Evolutionary conservation across 2,797 vertebrate species (phyloP).

Genomic region (Enteromius paludinosus): DNA sequence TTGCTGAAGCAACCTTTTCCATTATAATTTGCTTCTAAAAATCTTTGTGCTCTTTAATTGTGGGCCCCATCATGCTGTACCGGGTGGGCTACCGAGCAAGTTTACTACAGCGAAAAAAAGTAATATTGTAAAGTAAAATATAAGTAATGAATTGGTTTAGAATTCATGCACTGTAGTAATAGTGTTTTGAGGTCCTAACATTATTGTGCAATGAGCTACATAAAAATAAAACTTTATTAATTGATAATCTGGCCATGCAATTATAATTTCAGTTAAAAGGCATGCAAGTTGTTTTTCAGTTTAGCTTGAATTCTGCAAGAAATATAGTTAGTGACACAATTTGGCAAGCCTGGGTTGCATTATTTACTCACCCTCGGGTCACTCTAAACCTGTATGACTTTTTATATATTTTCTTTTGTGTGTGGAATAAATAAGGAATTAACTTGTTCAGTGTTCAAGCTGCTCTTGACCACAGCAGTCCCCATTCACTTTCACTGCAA

Average conservation of each 20-base stretch:
- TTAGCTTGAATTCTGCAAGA: background rate
- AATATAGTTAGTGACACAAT: background rate
- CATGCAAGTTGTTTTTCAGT: background rate
- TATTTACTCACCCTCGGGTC: background rate
- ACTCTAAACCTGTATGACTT: background rate
- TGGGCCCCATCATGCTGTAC: background rate
- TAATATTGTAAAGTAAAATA: too few relatives aligned
- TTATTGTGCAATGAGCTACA: background rate
- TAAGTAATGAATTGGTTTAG: background rate
- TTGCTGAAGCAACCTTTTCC: background rate
- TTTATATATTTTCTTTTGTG: background rate
- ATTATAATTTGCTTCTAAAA: slow-evolving; percentile 2
- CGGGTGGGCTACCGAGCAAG: background rate
- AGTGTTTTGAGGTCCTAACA: background rate
- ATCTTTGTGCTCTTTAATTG: too few relatives aligned
- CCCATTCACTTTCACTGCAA: background rate
- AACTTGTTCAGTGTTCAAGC: background rate
- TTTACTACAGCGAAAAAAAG: background rate
- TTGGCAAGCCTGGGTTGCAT: background rate
- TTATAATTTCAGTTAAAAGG: background rate
- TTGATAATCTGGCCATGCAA: background rate
- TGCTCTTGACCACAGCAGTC: background rate
- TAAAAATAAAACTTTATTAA: background rate
- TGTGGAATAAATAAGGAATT: background rate
- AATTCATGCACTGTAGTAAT: background rate